Base-by-base conservation (phyloP, 2,888 invertebrate species). In the Pseudoips prasinana region DNA sequence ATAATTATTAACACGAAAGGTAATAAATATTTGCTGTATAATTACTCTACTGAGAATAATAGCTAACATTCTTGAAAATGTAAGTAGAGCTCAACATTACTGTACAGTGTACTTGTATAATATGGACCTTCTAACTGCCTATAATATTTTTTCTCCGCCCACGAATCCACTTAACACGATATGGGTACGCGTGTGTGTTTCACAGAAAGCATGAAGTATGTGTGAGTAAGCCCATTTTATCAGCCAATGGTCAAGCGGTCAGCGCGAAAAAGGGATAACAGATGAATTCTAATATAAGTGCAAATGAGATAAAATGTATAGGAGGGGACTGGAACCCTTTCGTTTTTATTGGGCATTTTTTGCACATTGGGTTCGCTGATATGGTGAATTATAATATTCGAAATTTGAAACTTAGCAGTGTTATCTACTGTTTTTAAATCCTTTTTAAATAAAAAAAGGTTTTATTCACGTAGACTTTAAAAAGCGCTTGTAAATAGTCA, bases 161-260 rank as follows among this genome's bases (percentile, higher is more conserved):
- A 38, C 41, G 10, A 17, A 24, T 14, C 26, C 34, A 32, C 33
- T 10, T 7, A 20, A 20, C 20, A 20, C 20, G 2, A 20, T n/a
- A 20, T 7, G 20, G 14, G 14, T 14, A 14, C 14, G 14, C 5
- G 2, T 14, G 14, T 14, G 5, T n/a, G 5, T 14, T 20, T 8
- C 19, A 31, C 17, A 36, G 7, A 17, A 10, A 18, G 7, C 9
- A 10, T 22, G 7, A 22, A 17, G 18, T 26, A 29, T 34, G 50
- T 47, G 46, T 45, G 44, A 5, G 48, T 56, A 28, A 39, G 37
- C 56, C 45, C 41, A 50, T 58, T 52, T 39, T 22, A 46, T 43
- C 70, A 66, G 49, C 84, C 84, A 85, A 82, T 85, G 84, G 84
- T 85, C 84, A 85, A 81, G 70, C 78, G 83, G 83, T 80, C 81